A percentile compares a stretch with the other conserved stretches of the same genome.
These are phyloP conservation scores for Crotalus viridis DNA, from an alignment of 2,113 vertebrate genomes.

Conservation along the genomic window DNA sequence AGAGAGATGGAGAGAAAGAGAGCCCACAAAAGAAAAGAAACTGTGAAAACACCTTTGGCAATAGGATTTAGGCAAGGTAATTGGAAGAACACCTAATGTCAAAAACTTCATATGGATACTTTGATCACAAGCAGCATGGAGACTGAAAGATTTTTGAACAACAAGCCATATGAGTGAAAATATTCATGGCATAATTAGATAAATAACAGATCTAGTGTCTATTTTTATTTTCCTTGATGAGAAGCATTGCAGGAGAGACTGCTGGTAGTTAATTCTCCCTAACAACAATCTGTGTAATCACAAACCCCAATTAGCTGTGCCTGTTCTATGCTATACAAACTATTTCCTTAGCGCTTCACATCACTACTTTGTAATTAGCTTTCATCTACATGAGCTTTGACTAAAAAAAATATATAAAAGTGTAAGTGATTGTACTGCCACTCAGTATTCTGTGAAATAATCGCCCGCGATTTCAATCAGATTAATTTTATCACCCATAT, in stretches of 20 bases:
- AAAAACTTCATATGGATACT: conserved; percentile 61
- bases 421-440: conserved; percentile 92
- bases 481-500: conserved; percentile 96
- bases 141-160: conserved; percentile 73
- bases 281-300: conserved; percentile 99
- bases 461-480: conserved; percentile 97
- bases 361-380: conserved; percentile 97
- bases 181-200: conserved; percentile 86
- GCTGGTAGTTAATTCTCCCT: conserved; percentile 96
- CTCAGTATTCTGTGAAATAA: conserved; percentile 88
- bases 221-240: conserved; percentile 90
- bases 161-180: conserved; percentile 79
- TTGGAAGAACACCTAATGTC: conserved; percentile 39
- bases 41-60: conserved; percentile 2
- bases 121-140: conserved; percentile 68
- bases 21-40: neutral
- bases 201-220: conserved; percentile 86
- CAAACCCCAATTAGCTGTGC: conserved; percentile 96
- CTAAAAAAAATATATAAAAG: conserved; percentile 88
- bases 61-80: conserved; percentile 24
- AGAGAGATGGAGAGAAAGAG: neutral
- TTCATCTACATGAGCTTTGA: conserved; percentile 90
- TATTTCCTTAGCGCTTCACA: conserved; percentile 88
- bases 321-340: conserved; percentile 88
- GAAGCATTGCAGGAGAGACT: conserved; percentile 90